Evolutionary conservation across 2,888 invertebrate species (phyloP).

Genomic region (Scaptomyza parva): DNA sequence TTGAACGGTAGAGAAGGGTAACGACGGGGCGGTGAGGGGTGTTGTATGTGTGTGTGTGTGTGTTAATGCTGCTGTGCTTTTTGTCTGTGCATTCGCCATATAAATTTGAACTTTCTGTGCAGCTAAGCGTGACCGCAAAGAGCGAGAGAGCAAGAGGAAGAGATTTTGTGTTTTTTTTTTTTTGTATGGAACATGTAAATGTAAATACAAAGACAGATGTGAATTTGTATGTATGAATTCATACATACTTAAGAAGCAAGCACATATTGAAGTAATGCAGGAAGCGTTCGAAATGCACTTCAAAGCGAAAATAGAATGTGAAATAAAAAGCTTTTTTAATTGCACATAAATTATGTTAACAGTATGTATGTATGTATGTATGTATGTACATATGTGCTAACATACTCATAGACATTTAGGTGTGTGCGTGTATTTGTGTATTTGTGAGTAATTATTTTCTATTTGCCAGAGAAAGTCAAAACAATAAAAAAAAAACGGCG

Average conservation of each 20-base stretch:
- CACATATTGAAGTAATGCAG: conserved; percentile 31
- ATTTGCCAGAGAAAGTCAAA: conserved; percentile 76
- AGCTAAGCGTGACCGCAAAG: conserved; percentile 57
- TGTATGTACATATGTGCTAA: background rate
- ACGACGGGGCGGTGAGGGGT: background rate
- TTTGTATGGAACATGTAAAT: background rate
- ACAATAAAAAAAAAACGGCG: conserved; percentile 41
- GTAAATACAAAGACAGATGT: conserved; percentile 1
- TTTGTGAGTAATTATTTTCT: conserved; percentile 67
- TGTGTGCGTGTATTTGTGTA: conserved; percentile 3
- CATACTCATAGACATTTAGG: background rate
- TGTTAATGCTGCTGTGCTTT: conserved; percentile 35
- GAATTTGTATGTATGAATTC: background rate
- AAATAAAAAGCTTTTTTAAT: conserved; percentile 36
- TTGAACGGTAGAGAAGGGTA: background rate
- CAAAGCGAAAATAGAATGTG: conserved; percentile 35
- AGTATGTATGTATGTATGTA: background rate
- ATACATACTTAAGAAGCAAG: conserved; percentile 25
- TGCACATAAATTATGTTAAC: conserved; percentile 17
- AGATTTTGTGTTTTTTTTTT: background rate
- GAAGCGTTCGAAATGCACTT: conserved; percentile 33
- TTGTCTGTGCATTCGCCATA: conserved; percentile 38
- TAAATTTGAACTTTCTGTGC: conserved; percentile 74
- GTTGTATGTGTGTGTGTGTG: background rate
- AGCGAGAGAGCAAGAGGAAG: conserved; percentile 29